phyloP scores from a whole-genome alignment of 2,888 invertebrate species.

The Eupithecia tripunctaria region DNA sequence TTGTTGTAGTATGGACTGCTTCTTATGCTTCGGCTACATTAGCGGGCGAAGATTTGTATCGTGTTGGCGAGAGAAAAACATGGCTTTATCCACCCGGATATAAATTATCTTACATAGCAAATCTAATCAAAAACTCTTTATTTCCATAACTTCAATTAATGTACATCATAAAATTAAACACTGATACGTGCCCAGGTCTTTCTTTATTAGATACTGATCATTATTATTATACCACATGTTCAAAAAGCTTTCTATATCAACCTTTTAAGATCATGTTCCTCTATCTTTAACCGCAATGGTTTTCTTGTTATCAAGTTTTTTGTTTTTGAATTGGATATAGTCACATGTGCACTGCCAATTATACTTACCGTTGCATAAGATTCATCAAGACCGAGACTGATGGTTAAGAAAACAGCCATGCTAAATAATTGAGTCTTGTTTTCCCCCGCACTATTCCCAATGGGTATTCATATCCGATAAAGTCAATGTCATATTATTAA shows the following conservation, averaged over 20 bases:
- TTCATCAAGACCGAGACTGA: neutral
- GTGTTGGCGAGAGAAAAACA: too few species aligned
- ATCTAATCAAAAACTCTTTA: too few species aligned
- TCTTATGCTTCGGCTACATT: too few species aligned
- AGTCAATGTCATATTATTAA: slow-evolving; percentile 58
- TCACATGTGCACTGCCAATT: neutral
- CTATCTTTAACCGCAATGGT: neutral
- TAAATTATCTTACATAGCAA: neutral
- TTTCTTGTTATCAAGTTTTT: neutral
- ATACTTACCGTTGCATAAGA: neutral
- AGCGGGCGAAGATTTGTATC: too few species aligned
- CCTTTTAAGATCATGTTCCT: neutral
- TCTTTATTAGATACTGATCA: neutral
- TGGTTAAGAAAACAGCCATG: neutral
- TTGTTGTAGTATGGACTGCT: neutral
- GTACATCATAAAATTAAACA: too few species aligned
- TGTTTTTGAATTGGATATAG: neutral
- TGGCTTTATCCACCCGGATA: neutral
- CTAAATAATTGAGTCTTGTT: slow-evolving; percentile 13
- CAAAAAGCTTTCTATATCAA: neutral
- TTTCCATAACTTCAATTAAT: too few species aligned
- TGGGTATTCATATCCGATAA: slow-evolving; percentile 42
- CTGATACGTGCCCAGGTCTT: too few species aligned
- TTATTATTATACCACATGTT: neutral
- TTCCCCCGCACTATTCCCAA: slow-evolving; percentile 39